These are phyloP conservation scores for Notiomystis cincta DNA, from an alignment of 2,113 vertebrate species.

Conservation along the genomic window DNA sequence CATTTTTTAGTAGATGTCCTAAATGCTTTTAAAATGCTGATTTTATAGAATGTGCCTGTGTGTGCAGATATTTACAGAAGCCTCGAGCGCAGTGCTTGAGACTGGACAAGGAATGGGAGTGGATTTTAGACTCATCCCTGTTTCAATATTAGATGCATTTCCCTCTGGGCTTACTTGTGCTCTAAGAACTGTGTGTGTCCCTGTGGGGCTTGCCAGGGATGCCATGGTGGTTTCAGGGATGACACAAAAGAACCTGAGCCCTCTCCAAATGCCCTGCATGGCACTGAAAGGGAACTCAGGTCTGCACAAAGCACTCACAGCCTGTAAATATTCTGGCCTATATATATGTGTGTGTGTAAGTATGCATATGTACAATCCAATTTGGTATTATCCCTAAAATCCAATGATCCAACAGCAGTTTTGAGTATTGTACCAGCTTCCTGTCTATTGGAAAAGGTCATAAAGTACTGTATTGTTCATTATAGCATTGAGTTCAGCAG, in stretches of 20 bases:
- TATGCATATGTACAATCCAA: background rate
- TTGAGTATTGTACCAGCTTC: background rate
- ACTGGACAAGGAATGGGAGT: background rate
- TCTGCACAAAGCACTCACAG: background rate
- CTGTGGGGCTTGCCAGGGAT: background rate
- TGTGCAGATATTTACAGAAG: background rate
- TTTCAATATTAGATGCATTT: background rate
- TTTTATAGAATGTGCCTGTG: background rate
- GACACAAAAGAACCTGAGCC: background rate
- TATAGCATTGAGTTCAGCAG: background rate
- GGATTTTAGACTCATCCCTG: background rate
- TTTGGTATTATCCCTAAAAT: background rate
- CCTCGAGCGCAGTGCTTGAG: background rate
- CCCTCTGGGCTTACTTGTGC: background rate
- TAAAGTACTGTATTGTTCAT: background rate
- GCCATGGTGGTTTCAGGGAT: background rate
- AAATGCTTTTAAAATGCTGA: background rate
- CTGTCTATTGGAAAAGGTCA: background rate
- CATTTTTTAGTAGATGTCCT: background rate
- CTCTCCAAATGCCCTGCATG: background rate
- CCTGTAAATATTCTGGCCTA: background rate
- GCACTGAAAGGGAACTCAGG: background rate
- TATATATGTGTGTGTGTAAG: background rate
- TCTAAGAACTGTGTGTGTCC: background rate
- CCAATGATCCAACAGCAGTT: background rate